Conservation (phyloP, 2,888 invertebrate genomes). For the Diabrotica balteata region DNA sequence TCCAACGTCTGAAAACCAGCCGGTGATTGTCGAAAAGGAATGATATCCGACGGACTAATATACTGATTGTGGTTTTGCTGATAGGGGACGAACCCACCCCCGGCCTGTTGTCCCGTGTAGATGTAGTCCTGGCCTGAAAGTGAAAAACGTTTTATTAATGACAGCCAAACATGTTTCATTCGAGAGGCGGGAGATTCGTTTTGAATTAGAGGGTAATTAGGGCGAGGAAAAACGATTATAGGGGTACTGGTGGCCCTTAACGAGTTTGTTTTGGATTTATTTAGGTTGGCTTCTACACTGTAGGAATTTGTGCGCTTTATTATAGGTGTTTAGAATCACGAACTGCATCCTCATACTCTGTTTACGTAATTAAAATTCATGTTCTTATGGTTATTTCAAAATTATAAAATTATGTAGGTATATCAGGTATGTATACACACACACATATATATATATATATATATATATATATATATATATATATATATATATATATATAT, state of each 20-base stretch:
- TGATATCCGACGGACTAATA: constrained; percentile 44
- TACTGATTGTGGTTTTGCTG: constrained; percentile 45
- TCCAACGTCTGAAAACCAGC: constrained; percentile 40
- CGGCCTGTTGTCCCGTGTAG: constrained; percentile 51
- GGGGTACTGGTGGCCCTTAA: constrained; percentile 10
- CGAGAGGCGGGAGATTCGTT: constrained; percentile 20
- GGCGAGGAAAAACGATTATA: constrained; percentile 12
- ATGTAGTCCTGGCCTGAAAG: constrained; percentile 59
- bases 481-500: no score
- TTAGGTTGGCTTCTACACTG: neutral
- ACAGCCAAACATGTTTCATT: constrained; percentile 19
- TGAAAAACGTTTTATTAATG: constrained; percentile 35
- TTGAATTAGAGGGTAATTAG: constrained; percentile 26
- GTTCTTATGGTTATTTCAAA: no score
- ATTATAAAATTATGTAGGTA: no score
- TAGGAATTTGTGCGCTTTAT: neutral
- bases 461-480: no score
- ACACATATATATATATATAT: no score
- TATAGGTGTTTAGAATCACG: no score
- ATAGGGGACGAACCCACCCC: constrained; percentile 50
- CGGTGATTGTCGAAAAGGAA: constrained; percentile 50
- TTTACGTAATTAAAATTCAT: no score
- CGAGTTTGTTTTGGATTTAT: constrained; percentile 16
- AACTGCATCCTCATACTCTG: no score
- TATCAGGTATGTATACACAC: no score